Percentiles rank a stretch among this genome's conserved stretches.
phyloP scores from a whole-genome alignment of 2,888 invertebrate genomes.

The Lymantria monacha region DNA sequence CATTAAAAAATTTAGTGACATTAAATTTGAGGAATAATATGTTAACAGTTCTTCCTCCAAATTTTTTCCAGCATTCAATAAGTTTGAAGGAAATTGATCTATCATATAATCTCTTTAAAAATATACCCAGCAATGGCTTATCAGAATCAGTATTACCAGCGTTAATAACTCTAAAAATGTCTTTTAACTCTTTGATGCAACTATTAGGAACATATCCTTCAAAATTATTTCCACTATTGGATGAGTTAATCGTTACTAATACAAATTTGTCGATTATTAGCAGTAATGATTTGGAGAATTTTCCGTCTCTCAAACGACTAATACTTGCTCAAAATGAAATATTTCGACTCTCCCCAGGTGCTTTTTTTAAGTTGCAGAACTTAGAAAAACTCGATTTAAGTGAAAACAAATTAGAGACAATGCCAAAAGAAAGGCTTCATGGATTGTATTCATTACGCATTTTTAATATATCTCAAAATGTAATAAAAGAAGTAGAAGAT shows the following conservation, averaged over 20 bases:
- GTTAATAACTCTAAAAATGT: constrained; percentile 89
- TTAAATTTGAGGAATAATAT: constrained; percentile 90
- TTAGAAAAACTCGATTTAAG: constrained; percentile 91
- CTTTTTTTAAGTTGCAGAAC: constrained; percentile 89
- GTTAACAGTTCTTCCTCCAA: constrained; percentile 88
- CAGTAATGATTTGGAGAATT: constrained; percentile 92
- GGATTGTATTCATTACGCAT: constrained; percentile 87
- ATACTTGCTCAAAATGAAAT: constrained; percentile 88
- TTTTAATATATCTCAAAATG: constrained; percentile 92
- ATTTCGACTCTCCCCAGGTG: constrained; percentile 90
- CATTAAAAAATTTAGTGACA: constrained; percentile 87
- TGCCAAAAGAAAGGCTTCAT: constrained; percentile 92
- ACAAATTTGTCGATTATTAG: constrained; percentile 92
- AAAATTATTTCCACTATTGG: constrained; percentile 88
- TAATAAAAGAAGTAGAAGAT: constrained; percentile 90
- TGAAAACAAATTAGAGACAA: constrained; percentile 89
- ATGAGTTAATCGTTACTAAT: constrained; percentile 89
- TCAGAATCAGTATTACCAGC: constrained; percentile 88
- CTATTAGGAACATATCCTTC: constrained; percentile 87
- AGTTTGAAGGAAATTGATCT: constrained; percentile 89
- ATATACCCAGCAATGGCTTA: constrained; percentile 89
- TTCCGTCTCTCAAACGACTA: constrained; percentile 89
- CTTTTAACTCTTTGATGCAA: constrained; percentile 89
- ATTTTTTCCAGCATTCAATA: constrained; percentile 89
- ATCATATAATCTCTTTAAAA: constrained; percentile 89